phyloP scores from a whole-genome alignment of 2,888 invertebrate genomes.

The Hymenopus coronatus region DNA sequence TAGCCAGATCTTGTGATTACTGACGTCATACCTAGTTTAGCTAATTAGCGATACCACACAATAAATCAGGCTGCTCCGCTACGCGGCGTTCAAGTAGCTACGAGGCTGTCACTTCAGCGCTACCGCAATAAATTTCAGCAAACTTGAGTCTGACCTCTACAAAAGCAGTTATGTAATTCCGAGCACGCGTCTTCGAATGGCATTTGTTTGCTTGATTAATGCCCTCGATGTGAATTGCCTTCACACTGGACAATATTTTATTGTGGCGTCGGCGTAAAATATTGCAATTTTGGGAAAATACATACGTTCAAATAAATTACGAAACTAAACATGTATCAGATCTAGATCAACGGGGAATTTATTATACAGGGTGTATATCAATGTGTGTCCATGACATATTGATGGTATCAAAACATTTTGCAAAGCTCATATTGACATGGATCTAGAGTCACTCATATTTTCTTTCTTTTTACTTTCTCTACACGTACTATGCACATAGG shows the following conservation, averaged over 20 bases:
- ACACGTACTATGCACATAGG: too few relatives aligned
- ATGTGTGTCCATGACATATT: too few relatives aligned
- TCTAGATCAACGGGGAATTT: too few relatives aligned
- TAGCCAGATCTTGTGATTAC: not conserved
- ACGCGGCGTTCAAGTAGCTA: not conserved
- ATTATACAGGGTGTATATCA: too few relatives aligned
- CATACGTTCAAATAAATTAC: too few relatives aligned
- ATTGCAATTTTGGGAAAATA: too few relatives aligned
- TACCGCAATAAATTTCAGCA: not conserved
- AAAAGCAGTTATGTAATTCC: not conserved
- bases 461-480: too few relatives aligned
- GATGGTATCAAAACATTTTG: too few relatives aligned
- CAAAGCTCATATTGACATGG: too few relatives aligned
- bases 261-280: not conserved
- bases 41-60: not conserved
- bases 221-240: not conserved
- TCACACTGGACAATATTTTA: not conserved
- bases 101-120: not conserved
- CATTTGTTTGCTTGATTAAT: not conserved
- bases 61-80: not conserved
- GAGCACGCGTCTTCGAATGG: not conserved
- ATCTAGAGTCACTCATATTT: too few relatives aligned
- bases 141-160: not conserved
- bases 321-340: too few relatives aligned
- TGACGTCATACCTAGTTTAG: not conserved